A percentile compares a stretch with the other conserved stretches of the same genome.
Conservation (phyloP, 2,113 vertebrate genomes). For the Phoxinus phoxinus region DNA sequence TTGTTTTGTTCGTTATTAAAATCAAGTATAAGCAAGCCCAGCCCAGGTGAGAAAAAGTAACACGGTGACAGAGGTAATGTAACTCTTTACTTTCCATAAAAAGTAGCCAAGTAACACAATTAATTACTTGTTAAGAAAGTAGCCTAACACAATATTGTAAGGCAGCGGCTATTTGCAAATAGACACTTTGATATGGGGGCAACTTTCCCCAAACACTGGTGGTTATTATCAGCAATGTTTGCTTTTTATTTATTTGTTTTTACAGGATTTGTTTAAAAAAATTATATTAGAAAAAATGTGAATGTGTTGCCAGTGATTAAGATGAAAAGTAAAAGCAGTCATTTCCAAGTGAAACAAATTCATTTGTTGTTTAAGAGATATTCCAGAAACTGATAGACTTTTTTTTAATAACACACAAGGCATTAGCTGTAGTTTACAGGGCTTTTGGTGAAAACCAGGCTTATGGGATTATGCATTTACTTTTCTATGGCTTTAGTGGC, state of each 20-base stretch:
- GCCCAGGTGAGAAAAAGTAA: too few species aligned
- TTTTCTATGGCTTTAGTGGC: conserved; percentile 40
- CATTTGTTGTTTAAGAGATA: conserved; percentile 26
- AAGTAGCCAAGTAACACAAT: too few species aligned
- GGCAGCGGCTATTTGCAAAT: too few species aligned
- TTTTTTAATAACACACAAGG: conserved; percentile 32
- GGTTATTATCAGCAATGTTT: background rate
- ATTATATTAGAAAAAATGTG: background rate
- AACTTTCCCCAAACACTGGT: too few species aligned
- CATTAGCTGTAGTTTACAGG: conserved; percentile 32
- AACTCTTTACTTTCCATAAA: too few species aligned
- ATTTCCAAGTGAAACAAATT: background rate
- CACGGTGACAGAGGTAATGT: too few species aligned
- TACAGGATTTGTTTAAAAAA: background rate
- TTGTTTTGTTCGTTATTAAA: too few species aligned
- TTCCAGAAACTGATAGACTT: background rate
- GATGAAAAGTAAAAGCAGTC: background rate
- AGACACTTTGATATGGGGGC: too few species aligned
- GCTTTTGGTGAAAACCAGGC: conserved; percentile 44
- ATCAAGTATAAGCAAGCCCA: too few species aligned
- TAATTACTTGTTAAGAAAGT: too few species aligned
- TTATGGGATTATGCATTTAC: conserved; percentile 42
- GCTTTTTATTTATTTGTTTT: background rate
- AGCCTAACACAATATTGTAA: too few species aligned
- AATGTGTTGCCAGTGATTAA: background rate